Evolutionary conservation across 2,113 vertebrate genomes (phyloP).

Genomic region (Heterocephalus glaber): DNA sequence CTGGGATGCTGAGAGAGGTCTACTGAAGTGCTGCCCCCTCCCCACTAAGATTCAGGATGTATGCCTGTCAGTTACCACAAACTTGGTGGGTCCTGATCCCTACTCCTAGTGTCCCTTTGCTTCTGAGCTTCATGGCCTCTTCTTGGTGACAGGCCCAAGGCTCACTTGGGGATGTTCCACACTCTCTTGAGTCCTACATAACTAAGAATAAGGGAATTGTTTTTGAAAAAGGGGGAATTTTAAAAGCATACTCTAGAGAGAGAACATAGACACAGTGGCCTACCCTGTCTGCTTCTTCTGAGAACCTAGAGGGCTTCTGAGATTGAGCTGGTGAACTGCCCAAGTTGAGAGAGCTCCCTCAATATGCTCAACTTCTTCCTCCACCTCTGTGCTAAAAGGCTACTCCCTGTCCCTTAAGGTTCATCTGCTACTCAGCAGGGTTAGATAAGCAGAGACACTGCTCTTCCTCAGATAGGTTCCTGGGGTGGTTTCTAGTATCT

Average conservation of each 20-base stretch:
- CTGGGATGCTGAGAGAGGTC: not conserved
- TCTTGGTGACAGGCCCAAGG: not conserved
- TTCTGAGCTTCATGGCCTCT: not conserved
- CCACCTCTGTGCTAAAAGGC: no score
- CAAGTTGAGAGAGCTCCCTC: accelerated
- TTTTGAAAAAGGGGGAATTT: not conserved
- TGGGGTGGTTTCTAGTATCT: not conserved
- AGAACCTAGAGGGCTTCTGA: not conserved
- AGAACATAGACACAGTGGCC: not conserved
- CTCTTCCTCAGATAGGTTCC: not conserved
- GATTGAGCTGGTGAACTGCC: not conserved
- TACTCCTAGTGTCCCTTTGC: not conserved
- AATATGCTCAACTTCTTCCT: not conserved
- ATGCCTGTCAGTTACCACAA: no score
- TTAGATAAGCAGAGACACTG: not conserved
- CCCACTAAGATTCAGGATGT: not conserved
- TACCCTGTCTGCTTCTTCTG: not conserved
- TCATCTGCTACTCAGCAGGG: not conserved
- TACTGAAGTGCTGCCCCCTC: not conserved
- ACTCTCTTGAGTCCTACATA: not conserved
- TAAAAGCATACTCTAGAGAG: not conserved
- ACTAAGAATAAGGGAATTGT: not conserved
- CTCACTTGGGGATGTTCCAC: not conserved
- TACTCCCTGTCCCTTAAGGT: not conserved
- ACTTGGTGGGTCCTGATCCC: not conserved